These are phyloP conservation scores for Scopus umbretta DNA, from an alignment of 2,113 vertebrate species.

Conservation along the genomic window DNA sequence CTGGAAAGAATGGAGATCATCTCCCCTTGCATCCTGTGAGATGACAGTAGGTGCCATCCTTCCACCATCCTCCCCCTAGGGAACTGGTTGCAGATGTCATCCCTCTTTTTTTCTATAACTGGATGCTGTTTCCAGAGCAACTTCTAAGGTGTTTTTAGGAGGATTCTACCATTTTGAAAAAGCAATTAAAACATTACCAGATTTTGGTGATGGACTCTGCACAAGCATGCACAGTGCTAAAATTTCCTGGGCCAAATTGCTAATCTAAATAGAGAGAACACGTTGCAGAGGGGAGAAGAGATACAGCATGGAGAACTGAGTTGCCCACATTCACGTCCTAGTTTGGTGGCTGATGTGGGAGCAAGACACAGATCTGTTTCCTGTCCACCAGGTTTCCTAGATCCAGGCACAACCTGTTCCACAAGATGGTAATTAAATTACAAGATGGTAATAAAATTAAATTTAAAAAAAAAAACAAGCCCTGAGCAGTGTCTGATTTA, in stretches of 20 bases:
- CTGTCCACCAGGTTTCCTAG: background rate
- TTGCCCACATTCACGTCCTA: background rate
- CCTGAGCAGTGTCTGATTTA: constrained; percentile 28
- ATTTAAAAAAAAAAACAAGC: too few relatives aligned
- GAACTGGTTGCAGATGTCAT: background rate
- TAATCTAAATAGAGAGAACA: background rate
- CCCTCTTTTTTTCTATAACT: background rate
- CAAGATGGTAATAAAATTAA: constrained; percentile 1
- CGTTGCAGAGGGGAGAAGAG: background rate
- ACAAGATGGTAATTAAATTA: background rate
- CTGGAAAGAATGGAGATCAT: background rate
- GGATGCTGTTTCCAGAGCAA: background rate
- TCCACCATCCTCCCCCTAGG: background rate
- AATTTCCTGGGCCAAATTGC: background rate
- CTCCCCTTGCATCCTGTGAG: background rate
- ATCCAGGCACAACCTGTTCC: background rate
- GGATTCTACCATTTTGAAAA: background rate
- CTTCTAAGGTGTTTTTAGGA: background rate
- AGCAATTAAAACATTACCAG: background rate
- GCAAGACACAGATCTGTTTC: background rate
- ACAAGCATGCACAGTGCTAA: background rate
- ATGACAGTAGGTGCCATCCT: background rate
- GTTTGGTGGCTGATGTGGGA: background rate
- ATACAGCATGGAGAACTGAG: background rate
- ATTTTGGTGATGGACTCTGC: background rate